These are phyloP conservation scores for Piaya cayana DNA, from an alignment of 2,113 vertebrate genomes.

Conservation along the genomic window DNA sequence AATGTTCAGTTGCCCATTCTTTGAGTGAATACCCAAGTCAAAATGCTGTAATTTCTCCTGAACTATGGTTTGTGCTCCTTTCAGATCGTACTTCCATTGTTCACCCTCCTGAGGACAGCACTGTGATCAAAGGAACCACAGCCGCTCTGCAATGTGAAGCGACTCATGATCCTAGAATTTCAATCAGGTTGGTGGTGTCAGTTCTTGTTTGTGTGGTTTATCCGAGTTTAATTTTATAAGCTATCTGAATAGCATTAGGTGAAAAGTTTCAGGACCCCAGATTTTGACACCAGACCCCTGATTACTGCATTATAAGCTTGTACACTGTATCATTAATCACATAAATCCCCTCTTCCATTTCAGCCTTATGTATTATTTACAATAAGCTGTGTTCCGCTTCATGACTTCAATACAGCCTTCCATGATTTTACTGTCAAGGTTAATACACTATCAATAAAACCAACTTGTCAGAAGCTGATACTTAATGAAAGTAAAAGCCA, in stretches of 20 bases:
- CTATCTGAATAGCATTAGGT: not conserved
- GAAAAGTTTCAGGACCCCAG: slow-evolving; percentile 21
- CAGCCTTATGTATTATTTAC: slow-evolving; percentile 76
- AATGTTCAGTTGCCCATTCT: not conserved
- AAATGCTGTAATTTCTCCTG: not conserved
- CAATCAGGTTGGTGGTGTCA: slow-evolving; percentile 78
- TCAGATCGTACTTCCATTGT: slow-evolving; percentile 90
- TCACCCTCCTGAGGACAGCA: slow-evolving; percentile 84
- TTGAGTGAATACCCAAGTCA: not conserved
- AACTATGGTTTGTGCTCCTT: slow-evolving; percentile 49
- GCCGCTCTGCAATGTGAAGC: slow-evolving; percentile 85
- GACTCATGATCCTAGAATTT: slow-evolving; percentile 87
- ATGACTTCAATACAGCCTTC: slow-evolving; percentile 66
- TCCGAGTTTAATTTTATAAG: slow-evolving; percentile 9
- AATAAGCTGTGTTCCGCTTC: slow-evolving; percentile 71
- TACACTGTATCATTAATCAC: slow-evolving; percentile 60
- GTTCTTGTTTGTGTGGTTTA: not conserved
- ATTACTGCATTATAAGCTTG: slow-evolving; percentile 21
- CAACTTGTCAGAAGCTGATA: slow-evolving; percentile 72
- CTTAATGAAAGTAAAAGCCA: slow-evolving; percentile 74
- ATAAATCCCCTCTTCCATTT: slow-evolving; percentile 54
- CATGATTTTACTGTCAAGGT: slow-evolving; percentile 77
- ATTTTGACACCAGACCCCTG: slow-evolving; percentile 23
- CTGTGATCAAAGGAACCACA: slow-evolving; percentile 94
- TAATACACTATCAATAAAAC: slow-evolving; percentile 76